Conservation (phyloP, 2,797 vertebrate species). For the Cuculus canorus region DNA sequence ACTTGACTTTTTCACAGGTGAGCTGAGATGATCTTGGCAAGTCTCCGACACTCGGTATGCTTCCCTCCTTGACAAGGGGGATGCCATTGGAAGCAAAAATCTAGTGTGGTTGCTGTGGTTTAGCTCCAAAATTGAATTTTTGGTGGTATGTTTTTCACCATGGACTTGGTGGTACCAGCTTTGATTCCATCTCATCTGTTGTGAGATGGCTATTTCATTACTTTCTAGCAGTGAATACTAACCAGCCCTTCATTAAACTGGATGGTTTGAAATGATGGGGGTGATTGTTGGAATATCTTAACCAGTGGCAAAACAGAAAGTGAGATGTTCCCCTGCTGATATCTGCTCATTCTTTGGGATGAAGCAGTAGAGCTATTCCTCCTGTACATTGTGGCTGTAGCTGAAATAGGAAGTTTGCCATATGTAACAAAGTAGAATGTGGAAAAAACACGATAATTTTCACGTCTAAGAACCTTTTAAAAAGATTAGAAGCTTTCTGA, state of each 20-base stretch:
- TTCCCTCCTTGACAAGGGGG: background rate
- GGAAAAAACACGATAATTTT: background rate
- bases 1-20: background rate
- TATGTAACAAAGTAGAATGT: background rate
- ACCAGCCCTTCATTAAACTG: background rate
- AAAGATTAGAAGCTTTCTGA: background rate
- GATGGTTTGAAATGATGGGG: background rate
- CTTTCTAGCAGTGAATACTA: too few species aligned
- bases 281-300: background rate
- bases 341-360: background rate
- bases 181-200: background rate
- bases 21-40: background rate
- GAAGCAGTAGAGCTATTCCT: background rate
- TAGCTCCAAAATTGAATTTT: background rate
- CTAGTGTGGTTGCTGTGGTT: background rate
- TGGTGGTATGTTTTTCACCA: accelerated
- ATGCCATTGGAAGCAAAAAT: background rate
- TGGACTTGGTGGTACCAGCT: background rate
- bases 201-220: too few species aligned
- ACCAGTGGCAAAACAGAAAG: background rate
- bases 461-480: background rate
- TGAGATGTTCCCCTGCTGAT: background rate
- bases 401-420: background rate
- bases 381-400: background rate
- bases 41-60: background rate